A percentile compares a stretch with the other conserved stretches of the same genome.
These are phyloP conservation scores for Eremophila alpestris DNA, from an alignment of 2,797 vertebrate species.

Conservation along the genomic window DNA sequence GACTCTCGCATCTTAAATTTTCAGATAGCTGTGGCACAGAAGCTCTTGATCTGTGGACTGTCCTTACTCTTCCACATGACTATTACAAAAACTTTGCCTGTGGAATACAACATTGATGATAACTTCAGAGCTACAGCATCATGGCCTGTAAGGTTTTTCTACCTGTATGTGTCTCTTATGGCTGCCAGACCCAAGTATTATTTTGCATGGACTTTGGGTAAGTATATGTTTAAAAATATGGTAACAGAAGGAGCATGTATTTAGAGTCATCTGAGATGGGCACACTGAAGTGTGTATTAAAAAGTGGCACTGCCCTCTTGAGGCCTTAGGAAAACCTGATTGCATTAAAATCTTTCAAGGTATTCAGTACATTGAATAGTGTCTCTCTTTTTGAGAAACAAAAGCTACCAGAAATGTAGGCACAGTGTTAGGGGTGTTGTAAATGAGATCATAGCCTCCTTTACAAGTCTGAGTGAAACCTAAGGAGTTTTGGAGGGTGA, in stretches of 20 bases:
- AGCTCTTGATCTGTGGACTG: slow-evolving; percentile 88
- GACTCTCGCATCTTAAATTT: slow-evolving; percentile 1
- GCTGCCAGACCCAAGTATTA: slow-evolving; percentile 97
- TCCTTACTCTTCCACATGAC: slow-evolving; percentile 90
- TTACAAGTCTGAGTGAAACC: not conserved
- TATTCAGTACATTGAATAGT: not conserved
- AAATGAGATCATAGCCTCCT: not conserved
- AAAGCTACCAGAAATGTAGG: not conserved
- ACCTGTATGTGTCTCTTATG: slow-evolving; percentile 92
- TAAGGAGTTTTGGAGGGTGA: not conserved
- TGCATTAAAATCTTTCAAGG: not conserved
- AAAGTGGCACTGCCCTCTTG: slow-evolving; percentile 59
- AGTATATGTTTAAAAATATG: slow-evolving; percentile 44
- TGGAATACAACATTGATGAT: slow-evolving; percentile 87
- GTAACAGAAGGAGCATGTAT: not conserved
- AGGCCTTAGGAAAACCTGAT: slow-evolving; percentile 9
- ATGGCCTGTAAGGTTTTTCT: slow-evolving; percentile 85
- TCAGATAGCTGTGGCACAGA: slow-evolving; percentile 89
- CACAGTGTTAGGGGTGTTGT: not conserved
- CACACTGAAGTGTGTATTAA: not conserved
- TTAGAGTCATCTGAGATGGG: not conserved
- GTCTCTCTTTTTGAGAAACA: not conserved
- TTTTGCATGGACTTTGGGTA: slow-evolving; percentile 97
- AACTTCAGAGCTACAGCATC: slow-evolving; percentile 85
- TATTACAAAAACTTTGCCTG: slow-evolving; percentile 85